phyloP scores from a whole-genome alignment of 2,113 vertebrate species.

The Chaenocephalus aceratus region DNA sequence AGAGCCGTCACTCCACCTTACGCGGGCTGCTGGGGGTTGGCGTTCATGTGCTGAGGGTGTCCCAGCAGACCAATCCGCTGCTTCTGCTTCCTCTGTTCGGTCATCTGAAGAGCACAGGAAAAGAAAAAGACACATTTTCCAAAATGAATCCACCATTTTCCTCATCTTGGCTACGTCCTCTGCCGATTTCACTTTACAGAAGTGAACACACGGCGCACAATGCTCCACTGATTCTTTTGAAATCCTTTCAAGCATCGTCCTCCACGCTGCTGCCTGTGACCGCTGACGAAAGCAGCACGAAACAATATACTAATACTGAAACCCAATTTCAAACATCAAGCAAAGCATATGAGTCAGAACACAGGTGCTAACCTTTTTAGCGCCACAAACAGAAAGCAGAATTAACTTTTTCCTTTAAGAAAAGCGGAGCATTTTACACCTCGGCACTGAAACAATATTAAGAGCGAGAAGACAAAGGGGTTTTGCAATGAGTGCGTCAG shows the following conservation, averaged over 20 bases:
- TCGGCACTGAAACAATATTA: conserved; percentile 55
- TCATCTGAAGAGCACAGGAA: conserved; percentile 90
- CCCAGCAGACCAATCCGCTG: conserved; percentile 96
- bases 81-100: conserved; percentile 99
- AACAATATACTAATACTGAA: conserved; percentile 67
- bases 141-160: not conserved
- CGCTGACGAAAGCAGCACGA: conserved; percentile 60
- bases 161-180: not conserved
- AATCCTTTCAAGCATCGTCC: conserved; percentile 28
- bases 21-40: conserved; percentile 95
- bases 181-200: conserved; percentile 13
- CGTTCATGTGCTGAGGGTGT: conserved; percentile 94
- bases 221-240: conserved; percentile 27
- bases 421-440: conserved; percentile 27
- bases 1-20: conserved; percentile 62
- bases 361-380: conserved; percentile 52
- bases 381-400: conserved; percentile 13
- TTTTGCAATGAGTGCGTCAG: conserved; percentile 61
- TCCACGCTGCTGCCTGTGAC: conserved; percentile 17
- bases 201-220: conserved; percentile 15
- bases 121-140: conserved; percentile 44
- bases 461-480: conserved; percentile 58
- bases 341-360: conserved; percentile 56
- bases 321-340: conserved; percentile 73
- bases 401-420: conserved; percentile 40